Conservation (phyloP, 64 coral and sea anemone genomes). For the Platygyra sinensis region DNA sequence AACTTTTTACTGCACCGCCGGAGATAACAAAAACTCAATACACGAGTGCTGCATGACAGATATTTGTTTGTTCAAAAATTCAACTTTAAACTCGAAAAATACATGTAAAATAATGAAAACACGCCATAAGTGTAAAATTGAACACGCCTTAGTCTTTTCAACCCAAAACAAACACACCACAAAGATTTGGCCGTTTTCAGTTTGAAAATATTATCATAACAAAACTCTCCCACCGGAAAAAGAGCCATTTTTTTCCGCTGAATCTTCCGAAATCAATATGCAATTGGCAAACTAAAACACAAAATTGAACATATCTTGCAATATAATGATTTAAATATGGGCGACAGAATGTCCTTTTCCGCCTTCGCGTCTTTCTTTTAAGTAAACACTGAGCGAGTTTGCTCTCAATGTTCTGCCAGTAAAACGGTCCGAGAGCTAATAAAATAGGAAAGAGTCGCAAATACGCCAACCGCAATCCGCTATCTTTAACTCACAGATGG, state of each 20-base stretch:
- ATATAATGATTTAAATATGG: background rate
- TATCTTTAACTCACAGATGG: background rate
- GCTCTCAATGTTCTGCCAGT: background rate
- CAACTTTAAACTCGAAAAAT: background rate
- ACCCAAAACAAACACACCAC: background rate
- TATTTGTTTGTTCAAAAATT: background rate
- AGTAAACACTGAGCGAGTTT: background rate
- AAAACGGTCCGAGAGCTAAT: background rate
- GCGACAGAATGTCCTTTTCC: background rate
- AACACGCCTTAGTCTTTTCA: background rate
- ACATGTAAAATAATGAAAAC: too few species aligned
- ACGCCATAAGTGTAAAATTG: background rate
- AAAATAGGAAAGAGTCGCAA: background rate
- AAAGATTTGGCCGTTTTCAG: background rate
- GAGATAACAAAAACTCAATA: too few species aligned
- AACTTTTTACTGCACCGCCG: too few species aligned
- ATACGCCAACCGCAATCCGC: background rate
- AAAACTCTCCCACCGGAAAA: conserved; percentile 19
- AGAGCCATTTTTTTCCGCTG: background rate
- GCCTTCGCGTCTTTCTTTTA: background rate
- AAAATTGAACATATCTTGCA: background rate
- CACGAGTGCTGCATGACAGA: background rate
- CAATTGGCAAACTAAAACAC: background rate
- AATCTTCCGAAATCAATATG: background rate
- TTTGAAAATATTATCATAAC: conserved; percentile 5